These are phyloP conservation scores for Pipistrellus pipistrellus DNA, from an alignment of 2,797 vertebrate genomes.

Conservation along the genomic window DNA sequence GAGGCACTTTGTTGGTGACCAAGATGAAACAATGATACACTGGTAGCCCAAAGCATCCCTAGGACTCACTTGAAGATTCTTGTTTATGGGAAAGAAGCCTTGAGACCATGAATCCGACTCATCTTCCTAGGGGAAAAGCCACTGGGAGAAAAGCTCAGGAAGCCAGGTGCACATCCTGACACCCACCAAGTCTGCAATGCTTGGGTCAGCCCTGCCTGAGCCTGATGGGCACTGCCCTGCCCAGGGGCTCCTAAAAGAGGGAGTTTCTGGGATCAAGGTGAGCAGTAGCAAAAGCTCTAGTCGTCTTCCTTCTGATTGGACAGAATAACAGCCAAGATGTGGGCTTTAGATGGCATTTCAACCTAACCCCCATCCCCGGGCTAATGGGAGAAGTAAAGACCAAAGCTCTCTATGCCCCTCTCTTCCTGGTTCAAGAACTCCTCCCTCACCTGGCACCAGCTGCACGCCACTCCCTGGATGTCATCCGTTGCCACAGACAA, in stretches of 20 bases:
- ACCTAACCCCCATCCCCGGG: rapidly evolving
- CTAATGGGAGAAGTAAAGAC: not conserved
- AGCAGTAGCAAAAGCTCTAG: not conserved
- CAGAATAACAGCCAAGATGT: not conserved
- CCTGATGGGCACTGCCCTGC: not conserved
- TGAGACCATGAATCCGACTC: not conserved
- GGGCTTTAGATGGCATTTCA: not conserved
- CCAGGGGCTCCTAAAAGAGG: not conserved
- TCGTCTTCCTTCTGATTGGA: not conserved
- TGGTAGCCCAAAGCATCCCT: not conserved
- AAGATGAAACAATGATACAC: not conserved
- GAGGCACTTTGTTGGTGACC: not conserved
- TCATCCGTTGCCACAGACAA: not conserved
- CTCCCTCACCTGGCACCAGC: not conserved
- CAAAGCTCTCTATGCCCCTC: not conserved
- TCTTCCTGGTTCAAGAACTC: not conserved
- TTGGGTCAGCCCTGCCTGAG: not conserved
- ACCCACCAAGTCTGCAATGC: not conserved
- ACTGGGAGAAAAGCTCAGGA: not conserved
- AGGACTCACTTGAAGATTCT: not conserved
- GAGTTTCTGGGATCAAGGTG: not conserved
- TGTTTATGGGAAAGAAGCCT: not conserved
- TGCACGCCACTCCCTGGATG: not conserved
- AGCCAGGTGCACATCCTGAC: not conserved
- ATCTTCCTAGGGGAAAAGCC: not conserved